Evolutionary conservation across 2,797 vertebrate genomes (phyloP).

Genomic region (Hippoglossus hippoglossus): DNA sequence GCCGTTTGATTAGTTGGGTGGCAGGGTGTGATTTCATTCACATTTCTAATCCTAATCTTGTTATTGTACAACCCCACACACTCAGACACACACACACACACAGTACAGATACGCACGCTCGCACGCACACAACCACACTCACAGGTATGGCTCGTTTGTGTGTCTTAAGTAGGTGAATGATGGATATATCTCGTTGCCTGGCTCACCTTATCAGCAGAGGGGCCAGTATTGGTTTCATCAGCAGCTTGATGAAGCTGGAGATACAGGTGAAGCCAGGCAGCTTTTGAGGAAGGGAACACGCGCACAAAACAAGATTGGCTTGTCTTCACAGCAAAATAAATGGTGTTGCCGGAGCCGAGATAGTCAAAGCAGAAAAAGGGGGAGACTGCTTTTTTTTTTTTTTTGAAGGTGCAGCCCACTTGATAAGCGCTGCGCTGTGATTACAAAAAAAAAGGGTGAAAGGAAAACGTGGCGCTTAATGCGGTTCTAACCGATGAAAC

Average conservation of each 20-base stretch:
- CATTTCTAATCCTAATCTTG: slow-evolving; percentile 73
- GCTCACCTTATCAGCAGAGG: slow-evolving; percentile 78
- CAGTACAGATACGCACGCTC: slow-evolving; percentile 12
- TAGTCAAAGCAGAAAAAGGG: slow-evolving; percentile 72
- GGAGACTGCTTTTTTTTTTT: slow-evolving; percentile 69
- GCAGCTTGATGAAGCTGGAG: slow-evolving; percentile 72
- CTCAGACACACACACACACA: neutral
- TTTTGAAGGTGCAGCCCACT: slow-evolving; percentile 46
- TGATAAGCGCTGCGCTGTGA: slow-evolving; percentile 70
- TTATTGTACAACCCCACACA: slow-evolving; percentile 27
- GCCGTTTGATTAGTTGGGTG: slow-evolving; percentile 67
- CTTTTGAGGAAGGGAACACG: slow-evolving; percentile 70
- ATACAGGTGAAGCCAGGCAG: slow-evolving; percentile 76
- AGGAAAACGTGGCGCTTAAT: slow-evolving; percentile 47
- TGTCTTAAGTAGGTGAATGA: slow-evolving; percentile 77
- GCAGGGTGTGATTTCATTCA: slow-evolving; percentile 65
- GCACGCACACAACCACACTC: neutral
- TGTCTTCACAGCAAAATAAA: slow-evolving; percentile 78
- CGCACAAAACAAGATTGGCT: slow-evolving; percentile 82
- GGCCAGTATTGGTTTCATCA: slow-evolving; percentile 81
- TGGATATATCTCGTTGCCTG: slow-evolving; percentile 78
- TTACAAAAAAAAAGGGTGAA: slow-evolving; percentile 60
- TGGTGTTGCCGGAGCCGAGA: slow-evolving; percentile 69
- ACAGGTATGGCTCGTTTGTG: slow-evolving; percentile 32
- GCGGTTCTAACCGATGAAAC: slow-evolving; percentile 59